These are phyloP conservation scores for Alosa alosa DNA, from an alignment of 2,113 vertebrate species.

Conservation along the genomic window DNA sequence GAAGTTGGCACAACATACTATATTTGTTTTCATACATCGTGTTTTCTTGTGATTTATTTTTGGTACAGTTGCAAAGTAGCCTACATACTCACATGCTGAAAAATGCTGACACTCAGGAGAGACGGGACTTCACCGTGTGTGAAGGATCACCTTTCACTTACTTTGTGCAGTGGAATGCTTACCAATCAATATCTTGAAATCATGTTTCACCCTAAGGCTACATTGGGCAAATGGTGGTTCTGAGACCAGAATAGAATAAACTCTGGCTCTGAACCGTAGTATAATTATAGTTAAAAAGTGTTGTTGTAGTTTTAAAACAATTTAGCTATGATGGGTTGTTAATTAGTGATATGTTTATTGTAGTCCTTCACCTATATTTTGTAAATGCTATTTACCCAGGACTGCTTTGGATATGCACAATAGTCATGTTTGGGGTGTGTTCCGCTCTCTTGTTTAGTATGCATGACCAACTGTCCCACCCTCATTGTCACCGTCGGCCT, in stretches of 20 bases:
- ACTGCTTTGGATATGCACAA: background rate
- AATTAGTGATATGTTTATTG: background rate
- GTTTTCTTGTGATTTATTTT: background rate
- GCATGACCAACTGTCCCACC: constrained; percentile 97
- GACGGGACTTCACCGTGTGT: background rate
- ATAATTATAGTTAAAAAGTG: background rate
- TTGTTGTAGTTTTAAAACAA: background rate
- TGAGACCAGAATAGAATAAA: background rate
- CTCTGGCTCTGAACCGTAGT: background rate
- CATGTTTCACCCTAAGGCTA: background rate
- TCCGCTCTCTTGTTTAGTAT: constrained; percentile 72
- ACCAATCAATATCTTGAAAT: background rate
- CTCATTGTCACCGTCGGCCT: constrained; percentile 97
- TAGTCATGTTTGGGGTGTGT: background rate
- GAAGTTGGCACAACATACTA: too few species aligned
- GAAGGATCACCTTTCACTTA: background rate
- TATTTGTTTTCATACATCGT: background rate
- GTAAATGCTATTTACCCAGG: too few species aligned
- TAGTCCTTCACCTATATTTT: too few species aligned
- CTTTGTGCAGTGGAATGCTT: background rate
- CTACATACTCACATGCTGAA: background rate
- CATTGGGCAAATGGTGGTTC: background rate
- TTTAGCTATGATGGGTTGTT: background rate
- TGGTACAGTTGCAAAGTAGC: background rate
- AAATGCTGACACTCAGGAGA: background rate